Evolutionary conservation across 2,888 invertebrate genomes (phyloP).

Genomic region (Villa cingulata): DNA sequence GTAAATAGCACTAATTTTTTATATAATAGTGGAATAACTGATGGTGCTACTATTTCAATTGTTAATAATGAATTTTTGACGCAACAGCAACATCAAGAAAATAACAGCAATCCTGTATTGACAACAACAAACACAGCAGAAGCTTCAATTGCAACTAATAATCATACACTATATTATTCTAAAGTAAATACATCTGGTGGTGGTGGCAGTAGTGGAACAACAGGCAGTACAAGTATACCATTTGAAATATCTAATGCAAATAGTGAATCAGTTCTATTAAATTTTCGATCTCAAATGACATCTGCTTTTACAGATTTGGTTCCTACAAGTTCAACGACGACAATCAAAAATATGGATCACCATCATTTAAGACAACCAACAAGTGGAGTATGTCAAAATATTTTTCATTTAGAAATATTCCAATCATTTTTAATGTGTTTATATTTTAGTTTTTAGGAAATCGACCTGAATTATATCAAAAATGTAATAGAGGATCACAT

Average conservation of each 20-base stretch:
- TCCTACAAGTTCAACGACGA: neutral
- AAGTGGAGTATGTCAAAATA: conserved; percentile 11
- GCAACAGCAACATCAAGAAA: neutral
- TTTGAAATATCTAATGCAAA: too few species aligned
- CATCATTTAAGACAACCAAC: conserved; percentile 14
- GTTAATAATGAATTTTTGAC: too few species aligned
- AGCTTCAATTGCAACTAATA: neutral
- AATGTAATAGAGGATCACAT: conserved; percentile 68
- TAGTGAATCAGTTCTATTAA: neutral
- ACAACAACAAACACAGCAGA: neutral
- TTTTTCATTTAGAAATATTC: neutral
- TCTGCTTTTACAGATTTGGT: neutral
- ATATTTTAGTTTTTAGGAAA: conserved; percentile 11
- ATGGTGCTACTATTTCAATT: neutral
- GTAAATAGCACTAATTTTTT: neutral
- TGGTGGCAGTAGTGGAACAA: neutral
- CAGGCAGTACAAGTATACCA: neutral
- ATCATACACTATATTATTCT: too few species aligned
- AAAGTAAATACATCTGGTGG: neutral
- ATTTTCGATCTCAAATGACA: neutral
- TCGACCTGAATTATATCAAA: conserved; percentile 65
- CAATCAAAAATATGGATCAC: conserved; percentile 10
- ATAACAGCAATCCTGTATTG: neutral
- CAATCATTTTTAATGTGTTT: neutral
- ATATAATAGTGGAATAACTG: neutral